phyloP scores from a whole-genome alignment of 2,797 vertebrate species.

The Molossus alvarezi region DNA sequence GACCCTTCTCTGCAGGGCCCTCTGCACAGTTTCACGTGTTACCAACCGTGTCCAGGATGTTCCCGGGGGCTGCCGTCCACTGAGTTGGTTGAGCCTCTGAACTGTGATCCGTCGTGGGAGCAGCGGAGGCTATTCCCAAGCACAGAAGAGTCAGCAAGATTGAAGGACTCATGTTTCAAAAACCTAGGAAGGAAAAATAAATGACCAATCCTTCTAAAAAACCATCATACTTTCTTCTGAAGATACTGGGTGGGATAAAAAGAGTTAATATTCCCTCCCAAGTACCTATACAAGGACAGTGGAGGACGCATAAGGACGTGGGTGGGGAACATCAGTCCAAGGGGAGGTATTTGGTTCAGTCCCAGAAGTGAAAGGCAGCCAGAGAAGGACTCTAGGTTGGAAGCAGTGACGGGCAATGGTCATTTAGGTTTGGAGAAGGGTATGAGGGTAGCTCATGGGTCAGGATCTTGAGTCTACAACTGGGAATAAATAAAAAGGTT shows the following conservation, averaged over 20 bases:
- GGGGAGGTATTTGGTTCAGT: background rate
- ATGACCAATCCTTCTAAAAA: background rate
- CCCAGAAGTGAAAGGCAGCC: background rate
- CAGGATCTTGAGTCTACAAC: background rate
- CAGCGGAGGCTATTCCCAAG: constrained; percentile 87
- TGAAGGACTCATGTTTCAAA: constrained; percentile 84
- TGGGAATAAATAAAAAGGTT: background rate
- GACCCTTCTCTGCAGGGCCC: background rate
- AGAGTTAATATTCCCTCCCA: background rate
- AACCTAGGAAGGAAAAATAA: constrained; percentile 42
- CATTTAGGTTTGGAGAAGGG: background rate
- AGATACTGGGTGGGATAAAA: background rate
- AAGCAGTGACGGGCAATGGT: background rate
- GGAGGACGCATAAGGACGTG: background rate
- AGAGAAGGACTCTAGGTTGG: background rate
- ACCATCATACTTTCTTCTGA: background rate
- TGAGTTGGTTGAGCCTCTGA: constrained; percentile 92
- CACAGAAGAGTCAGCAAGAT: constrained; percentile 86
- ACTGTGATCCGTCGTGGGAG: constrained; percentile 90
- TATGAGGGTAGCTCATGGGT: background rate
- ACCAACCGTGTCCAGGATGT: constrained; percentile 93
- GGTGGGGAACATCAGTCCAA: background rate
- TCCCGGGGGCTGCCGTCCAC: constrained; percentile 93
- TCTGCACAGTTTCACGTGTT: background rate
- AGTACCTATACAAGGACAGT: background rate